Percentiles rank a stretch among this genome's conserved stretches.
phyloP scores from a whole-genome alignment of 1,140 invertebrate species.

The Calliopsis andreniformis region DNA sequence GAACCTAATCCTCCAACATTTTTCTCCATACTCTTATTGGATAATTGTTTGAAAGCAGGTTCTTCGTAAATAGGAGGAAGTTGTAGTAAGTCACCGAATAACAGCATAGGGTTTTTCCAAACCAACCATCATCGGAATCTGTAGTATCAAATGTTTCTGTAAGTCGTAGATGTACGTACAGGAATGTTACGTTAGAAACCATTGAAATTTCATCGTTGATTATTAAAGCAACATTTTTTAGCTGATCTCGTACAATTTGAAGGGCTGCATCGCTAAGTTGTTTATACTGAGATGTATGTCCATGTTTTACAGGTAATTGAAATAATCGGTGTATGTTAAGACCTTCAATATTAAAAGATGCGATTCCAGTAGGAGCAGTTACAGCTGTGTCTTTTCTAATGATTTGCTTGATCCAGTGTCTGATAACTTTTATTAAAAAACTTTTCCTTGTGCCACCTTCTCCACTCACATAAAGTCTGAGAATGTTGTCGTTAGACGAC shows the following conservation, averaged over 20 bases:
- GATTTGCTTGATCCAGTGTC: too few relatives aligned
- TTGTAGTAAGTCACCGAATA: constrained; percentile 50
- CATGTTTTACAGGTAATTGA: too few relatives aligned
- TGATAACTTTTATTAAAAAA: constrained; percentile 57
- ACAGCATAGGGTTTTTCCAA: constrained; percentile 55
- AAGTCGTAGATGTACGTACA: constrained; percentile 63
- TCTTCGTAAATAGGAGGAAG: constrained; percentile 67
- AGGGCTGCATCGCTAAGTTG: constrained; percentile 55
- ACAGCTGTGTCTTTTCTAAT: too few relatives aligned
- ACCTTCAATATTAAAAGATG: too few relatives aligned
- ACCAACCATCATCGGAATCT: constrained; percentile 58
- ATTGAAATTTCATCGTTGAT: constrained; percentile 55
- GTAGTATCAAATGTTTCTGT: constrained; percentile 66
- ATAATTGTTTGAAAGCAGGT: constrained; percentile 42
- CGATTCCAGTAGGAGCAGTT: too few relatives aligned
- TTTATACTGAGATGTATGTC: constrained; percentile 56
- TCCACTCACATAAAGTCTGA: constrained; percentile 35
- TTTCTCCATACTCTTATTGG: constrained; percentile 43
- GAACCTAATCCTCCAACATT: constrained; percentile 46
- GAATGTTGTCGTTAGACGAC: constrained; percentile 17
- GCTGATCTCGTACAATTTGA: constrained; percentile 46
- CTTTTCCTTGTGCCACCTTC: constrained; percentile 52
- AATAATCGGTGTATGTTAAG: too few relatives aligned
- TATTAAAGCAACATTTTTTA: constrained; percentile 64
- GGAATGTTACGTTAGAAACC: constrained; percentile 60